These are phyloP conservation scores for Phrynocephalus versicolor DNA, from an alignment of 2,113 vertebrate genomes.

Conservation along the genomic window DNA sequence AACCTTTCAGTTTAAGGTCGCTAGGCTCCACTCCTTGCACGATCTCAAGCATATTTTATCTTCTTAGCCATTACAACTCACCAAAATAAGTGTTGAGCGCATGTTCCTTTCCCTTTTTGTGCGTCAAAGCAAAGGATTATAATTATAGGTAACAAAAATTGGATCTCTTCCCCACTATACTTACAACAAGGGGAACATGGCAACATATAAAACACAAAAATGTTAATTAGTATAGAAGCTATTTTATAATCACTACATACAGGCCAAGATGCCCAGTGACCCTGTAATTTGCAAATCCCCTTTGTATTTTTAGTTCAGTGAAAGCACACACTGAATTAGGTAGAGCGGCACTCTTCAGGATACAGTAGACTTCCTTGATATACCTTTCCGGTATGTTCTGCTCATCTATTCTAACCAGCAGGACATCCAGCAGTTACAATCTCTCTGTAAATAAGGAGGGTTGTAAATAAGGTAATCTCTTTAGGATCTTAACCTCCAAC, in stretches of 20 bases:
- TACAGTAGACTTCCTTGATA: slow-evolving; percentile 38
- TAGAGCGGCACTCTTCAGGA: slow-evolving; percentile 17
- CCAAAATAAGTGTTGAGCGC: slow-evolving; percentile 23
- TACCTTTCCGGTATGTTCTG: slow-evolving; percentile 9
- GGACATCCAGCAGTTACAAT: not conserved
- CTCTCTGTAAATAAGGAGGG: not conserved
- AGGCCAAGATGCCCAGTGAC: slow-evolving; percentile 42
- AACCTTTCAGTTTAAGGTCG: slow-evolving; percentile 29
- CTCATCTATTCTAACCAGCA: not conserved
- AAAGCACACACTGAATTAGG: slow-evolving; percentile 53
- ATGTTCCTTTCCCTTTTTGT: slow-evolving; percentile 16
- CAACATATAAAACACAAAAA: slow-evolving; percentile 41
- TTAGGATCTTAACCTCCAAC: not conserved
- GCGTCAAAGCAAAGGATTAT: slow-evolving; percentile 48
- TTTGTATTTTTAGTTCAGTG: slow-evolving; percentile 50
- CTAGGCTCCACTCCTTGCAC: slow-evolving; percentile 11
- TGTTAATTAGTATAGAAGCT: slow-evolving; percentile 43
- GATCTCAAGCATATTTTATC: slow-evolving; percentile 34
- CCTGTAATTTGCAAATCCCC: slow-evolving; percentile 59
- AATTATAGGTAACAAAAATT: slow-evolving; percentile 59
- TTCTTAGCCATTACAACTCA: slow-evolving; percentile 48
- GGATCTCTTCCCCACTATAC: slow-evolving; percentile 48
- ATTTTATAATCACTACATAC: slow-evolving; percentile 37
- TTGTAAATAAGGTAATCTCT: not conserved
- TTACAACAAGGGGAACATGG: slow-evolving; percentile 41